phyloP scores from a whole-genome alignment of 1,140 invertebrate genomes.

The Homalodisca vitripennis region DNA sequence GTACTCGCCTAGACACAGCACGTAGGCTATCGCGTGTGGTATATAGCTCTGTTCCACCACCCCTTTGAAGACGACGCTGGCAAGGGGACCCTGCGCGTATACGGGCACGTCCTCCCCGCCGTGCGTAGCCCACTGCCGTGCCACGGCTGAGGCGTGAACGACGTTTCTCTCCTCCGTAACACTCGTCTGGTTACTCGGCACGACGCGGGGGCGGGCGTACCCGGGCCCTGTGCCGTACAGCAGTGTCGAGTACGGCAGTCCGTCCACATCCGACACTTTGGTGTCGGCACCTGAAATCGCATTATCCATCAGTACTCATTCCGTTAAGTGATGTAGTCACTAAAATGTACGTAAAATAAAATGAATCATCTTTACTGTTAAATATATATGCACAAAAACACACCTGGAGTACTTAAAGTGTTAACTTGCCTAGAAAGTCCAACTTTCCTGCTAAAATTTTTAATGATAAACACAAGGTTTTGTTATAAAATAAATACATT shows the following conservation, averaged over 20 bases:
- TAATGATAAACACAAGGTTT: no score
- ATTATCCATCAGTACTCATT: no score
- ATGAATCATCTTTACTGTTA: no score
- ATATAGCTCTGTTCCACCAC: slow-evolving; percentile 75
- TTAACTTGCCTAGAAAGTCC: no score
- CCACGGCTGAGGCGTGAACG: slow-evolving; percentile 57
- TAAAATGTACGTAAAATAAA: no score
- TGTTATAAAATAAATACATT: no score
- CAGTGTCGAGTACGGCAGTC: slow-evolving; percentile 66
- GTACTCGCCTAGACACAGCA: slow-evolving; percentile 66
- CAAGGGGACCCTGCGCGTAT: slow-evolving; percentile 60
- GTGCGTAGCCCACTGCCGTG: slow-evolving; percentile 76
- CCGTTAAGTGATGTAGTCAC: no score
- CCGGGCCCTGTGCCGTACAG: slow-evolving; percentile 74
- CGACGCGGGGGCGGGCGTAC: slow-evolving; percentile 48
- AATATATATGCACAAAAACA: no score
- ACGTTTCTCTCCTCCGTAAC: slow-evolving; percentile 46
- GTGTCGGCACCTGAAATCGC: slow-evolving; percentile 67
- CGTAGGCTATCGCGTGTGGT: slow-evolving; percentile 72
- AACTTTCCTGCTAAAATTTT: no score
- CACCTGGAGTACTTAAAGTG: no score
- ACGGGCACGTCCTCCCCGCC: slow-evolving; percentile 88
- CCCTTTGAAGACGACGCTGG: slow-evolving; percentile 53
- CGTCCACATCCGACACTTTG: slow-evolving; percentile 64
- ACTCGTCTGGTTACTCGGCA: slow-evolving; percentile 47